Evolutionary conservation across 2,797 vertebrate species (phyloP).

Genomic region (Selene dorsalis): DNA sequence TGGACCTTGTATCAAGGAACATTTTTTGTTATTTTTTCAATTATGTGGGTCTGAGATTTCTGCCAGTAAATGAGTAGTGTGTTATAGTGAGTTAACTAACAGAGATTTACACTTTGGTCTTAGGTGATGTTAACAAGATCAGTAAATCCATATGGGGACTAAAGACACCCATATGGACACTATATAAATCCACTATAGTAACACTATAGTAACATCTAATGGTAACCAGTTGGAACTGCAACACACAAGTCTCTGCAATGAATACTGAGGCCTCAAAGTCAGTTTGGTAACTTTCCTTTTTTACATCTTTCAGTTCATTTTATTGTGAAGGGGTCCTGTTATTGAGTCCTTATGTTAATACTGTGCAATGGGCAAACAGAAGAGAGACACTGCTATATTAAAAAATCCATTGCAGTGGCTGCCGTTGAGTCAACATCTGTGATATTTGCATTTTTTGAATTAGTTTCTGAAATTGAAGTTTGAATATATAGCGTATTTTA

Average conservation of each 20-base stretch:
- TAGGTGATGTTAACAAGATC: not conserved
- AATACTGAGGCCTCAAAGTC: not conserved
- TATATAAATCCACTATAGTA: too few relatives aligned
- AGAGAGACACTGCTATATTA: not conserved
- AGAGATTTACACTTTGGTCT: not conserved
- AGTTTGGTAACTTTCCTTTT: not conserved
- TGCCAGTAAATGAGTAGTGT: not conserved
- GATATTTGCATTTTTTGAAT: not conserved
- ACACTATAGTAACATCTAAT: constrained; percentile 31
- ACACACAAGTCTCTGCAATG: not conserved
- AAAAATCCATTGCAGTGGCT: not conserved
- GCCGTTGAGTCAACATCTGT: not conserved
- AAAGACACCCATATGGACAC: not conserved
- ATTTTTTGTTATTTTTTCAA: not conserved
- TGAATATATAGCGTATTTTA: not conserved
- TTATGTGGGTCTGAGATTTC: not conserved
- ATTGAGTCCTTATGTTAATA: not conserved
- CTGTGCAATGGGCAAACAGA: constrained; percentile 1
- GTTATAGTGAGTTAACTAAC: not conserved
- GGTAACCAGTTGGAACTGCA: constrained; percentile 25
- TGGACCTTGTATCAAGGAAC: not conserved
- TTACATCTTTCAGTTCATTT: not conserved
- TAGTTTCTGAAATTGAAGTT: not conserved
- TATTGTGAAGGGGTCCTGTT: not conserved
- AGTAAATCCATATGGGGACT: not conserved